These are phyloP conservation scores for Muscicapa comitata DNA, from an alignment of 2,797 vertebrate species.

Conservation along the genomic window DNA sequence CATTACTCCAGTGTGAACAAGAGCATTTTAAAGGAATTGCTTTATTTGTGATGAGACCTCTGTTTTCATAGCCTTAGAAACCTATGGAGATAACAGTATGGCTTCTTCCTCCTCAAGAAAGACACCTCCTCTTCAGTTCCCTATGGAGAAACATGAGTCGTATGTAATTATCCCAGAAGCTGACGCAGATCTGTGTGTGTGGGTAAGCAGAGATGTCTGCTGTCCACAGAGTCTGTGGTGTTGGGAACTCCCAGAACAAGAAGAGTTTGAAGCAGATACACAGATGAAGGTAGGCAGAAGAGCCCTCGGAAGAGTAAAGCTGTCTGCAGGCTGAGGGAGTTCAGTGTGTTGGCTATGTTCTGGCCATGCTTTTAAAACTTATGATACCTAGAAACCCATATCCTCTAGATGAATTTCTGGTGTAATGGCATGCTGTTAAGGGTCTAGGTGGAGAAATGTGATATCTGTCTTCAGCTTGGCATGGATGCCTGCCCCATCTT, in stretches of 20 bases:
- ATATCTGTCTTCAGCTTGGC: not conserved
- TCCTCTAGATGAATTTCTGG: not conserved
- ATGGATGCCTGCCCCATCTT: not conserved
- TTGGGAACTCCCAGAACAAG: not conserved
- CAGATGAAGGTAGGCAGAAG: not conserved
- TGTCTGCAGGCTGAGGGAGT: not conserved
- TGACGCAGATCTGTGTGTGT: not conserved
- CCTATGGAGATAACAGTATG: not conserved
- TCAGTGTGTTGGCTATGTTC: not conserved
- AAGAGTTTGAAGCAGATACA: not conserved
- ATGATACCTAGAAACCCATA: not conserved
- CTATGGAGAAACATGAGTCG: not conserved
- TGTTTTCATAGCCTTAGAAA: not conserved
- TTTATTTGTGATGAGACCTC: not conserved
- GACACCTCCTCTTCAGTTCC: conserved; percentile 47
- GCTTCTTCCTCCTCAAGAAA: conserved; percentile 32
- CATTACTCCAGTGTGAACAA: not conserved
- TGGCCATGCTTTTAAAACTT: not conserved
- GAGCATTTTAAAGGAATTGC: not conserved
- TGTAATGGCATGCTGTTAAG: not conserved
- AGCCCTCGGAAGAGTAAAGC: not conserved
- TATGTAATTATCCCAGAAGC: conserved; percentile 14
- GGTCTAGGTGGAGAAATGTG: not conserved
- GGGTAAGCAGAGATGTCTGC: conserved; percentile 35
- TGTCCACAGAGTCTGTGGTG: not conserved